Percentiles rank a stretch among this genome's conserved stretches.
Conservation (phyloP, 2,797 vertebrate species). For the Sardinella longiceps region DNA sequence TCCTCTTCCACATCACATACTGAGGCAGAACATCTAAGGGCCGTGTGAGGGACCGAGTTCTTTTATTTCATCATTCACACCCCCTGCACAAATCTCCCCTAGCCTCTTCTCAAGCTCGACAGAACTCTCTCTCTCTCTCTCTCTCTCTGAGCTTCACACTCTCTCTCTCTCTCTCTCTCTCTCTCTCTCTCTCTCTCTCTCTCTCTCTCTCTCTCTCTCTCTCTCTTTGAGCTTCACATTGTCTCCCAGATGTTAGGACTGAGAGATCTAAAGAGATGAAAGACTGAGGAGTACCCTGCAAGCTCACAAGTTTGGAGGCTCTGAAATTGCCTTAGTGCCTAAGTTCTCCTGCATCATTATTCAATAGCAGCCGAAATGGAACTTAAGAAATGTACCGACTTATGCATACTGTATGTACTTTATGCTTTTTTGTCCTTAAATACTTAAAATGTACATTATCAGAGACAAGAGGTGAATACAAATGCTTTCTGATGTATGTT, state of each 20-base stretch:
- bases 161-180: too few species aligned
- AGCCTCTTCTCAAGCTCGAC: neutral
- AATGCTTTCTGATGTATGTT: neutral
- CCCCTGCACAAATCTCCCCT: neutral
- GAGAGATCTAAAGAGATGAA: constrained; percentile 15
- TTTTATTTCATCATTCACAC: constrained; percentile 42
- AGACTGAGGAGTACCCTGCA: neutral
- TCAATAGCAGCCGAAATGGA: neutral
- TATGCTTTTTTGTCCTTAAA: neutral
- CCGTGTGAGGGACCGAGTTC: constrained; percentile 24
- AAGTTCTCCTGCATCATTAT: neutral
- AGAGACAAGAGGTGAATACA: neutral
- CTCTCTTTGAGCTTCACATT: too few species aligned
- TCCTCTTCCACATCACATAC: constrained; percentile 49
- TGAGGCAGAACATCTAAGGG: constrained; percentile 46
- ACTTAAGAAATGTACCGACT: neutral
- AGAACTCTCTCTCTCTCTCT: constrained; percentile 4
- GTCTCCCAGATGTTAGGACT: constrained; percentile 16
- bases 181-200: too few species aligned
- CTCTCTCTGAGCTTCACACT: neutral
- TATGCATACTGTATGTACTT: neutral
- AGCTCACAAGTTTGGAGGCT: neutral
- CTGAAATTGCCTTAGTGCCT: neutral
- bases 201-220: too few species aligned
- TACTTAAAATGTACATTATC: neutral